Evolutionary conservation across 1,140 invertebrate species (phyloP).

Genomic region (Probaryconus sp.): DNA sequence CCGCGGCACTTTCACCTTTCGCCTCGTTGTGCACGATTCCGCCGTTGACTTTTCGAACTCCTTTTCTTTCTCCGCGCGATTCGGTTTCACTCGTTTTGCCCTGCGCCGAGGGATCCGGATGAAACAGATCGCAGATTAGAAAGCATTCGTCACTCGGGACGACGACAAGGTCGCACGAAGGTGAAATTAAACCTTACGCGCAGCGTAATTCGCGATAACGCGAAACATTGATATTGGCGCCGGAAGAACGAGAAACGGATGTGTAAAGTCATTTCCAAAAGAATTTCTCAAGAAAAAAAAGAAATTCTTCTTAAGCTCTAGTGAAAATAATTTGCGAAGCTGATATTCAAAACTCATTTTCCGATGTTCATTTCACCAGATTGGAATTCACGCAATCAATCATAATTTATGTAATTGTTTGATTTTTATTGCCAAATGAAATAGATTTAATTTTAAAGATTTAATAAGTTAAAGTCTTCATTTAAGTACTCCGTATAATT

Average conservation of each 20-base stretch:
- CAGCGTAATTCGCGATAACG: not conserved
- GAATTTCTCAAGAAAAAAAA: no score
- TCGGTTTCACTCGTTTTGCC: conserved; percentile 39
- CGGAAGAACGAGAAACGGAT: no score
- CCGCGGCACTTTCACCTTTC: conserved; percentile 76
- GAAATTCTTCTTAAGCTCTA: no score
- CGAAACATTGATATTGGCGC: not conserved
- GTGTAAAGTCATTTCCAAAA: no score
- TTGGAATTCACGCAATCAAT: no score
- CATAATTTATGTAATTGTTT: no score
- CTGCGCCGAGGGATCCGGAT: conserved; percentile 5
- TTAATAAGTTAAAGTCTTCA: no score
- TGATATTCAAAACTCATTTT: no score
- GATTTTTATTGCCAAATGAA: no score
- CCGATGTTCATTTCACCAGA: no score
- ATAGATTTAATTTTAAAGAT: no score
- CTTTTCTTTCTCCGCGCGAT: conserved; percentile 1
- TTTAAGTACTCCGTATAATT: conserved; percentile 38
- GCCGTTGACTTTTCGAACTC: conserved; percentile 70
- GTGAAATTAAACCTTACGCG: conserved; percentile 16
- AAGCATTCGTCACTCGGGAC: conserved; percentile 34
- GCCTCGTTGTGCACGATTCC: conserved; percentile 70
- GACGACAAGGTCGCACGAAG: conserved; percentile 31
- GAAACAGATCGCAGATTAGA: conserved; percentile 44
- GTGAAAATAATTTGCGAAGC: no score